A percentile compares a stretch with the other conserved stretches of the same genome.
These are phyloP conservation scores for Xylophagus ater DNA, from an alignment of 2,888 invertebrate species.

Conservation along the genomic window DNA sequence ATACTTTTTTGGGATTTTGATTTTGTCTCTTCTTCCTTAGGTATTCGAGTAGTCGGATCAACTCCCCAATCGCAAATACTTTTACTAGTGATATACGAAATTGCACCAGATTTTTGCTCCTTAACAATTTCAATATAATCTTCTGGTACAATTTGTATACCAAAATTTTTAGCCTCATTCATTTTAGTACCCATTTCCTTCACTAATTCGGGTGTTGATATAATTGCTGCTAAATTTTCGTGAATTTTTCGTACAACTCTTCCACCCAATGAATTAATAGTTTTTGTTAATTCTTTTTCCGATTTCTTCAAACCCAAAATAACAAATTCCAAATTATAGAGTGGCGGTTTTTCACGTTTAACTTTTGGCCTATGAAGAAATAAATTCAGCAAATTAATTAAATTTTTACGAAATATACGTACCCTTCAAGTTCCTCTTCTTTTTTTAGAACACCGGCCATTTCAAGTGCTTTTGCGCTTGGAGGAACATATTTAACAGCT, in stretches of 20 bases:
- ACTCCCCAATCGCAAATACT: conserved; percentile 76
- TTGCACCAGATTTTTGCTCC: conserved; percentile 44
- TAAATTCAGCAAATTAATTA: background rate
- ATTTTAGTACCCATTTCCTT: conserved; percentile 56
- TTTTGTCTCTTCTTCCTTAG: conserved; percentile 45
- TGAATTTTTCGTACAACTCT: conserved; percentile 53
- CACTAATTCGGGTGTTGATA: conserved; percentile 58
- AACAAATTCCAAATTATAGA: conserved; percentile 70
- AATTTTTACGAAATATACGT: conserved; percentile 16
- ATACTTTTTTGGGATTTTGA: conserved; percentile 50
- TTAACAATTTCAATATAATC: conserved; percentile 60
- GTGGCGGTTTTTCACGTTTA: conserved; percentile 50
- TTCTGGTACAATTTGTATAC: conserved; percentile 72
- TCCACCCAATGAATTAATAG: conserved; percentile 67
- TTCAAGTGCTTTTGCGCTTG: conserved; percentile 33
- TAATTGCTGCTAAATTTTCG: conserved; percentile 58
- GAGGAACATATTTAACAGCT: conserved; percentile 44
- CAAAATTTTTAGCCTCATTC: conserved; percentile 49
- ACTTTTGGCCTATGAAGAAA: conserved; percentile 46
- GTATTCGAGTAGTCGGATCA: conserved; percentile 38
- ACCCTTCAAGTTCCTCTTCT: conserved; percentile 40
- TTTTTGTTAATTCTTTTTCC: conserved; percentile 52
- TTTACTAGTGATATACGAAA: conserved; percentile 56
- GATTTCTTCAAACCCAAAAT: conserved; percentile 47
- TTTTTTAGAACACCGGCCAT: conserved; percentile 41